Evolutionary conservation across 2,113 vertebrate genomes (phyloP), one percentile per base, ranked within the genome.

Genomic region (Boleophthalmus pectinirostris): DNA sequence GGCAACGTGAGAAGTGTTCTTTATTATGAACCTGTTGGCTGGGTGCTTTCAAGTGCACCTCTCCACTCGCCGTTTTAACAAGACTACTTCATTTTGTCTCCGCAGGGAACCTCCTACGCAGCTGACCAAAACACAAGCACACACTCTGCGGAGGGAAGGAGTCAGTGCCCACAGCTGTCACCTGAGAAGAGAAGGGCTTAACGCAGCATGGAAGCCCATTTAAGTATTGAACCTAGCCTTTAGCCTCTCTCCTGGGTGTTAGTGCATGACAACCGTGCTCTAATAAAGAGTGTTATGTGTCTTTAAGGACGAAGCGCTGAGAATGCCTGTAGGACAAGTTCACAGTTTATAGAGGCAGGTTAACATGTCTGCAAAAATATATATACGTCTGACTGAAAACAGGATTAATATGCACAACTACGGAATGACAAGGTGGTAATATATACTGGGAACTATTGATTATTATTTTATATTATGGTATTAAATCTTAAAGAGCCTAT

Each of bases 101-200:
- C 74, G 70, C 33, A 23, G 75, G 25, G 70, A 78, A 47, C 71
- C 46, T 65, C 68, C 72, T 14, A 77, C 69, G n/a, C 64, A 69
- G 35, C 78, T 82, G 72, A 73, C 82, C 73, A 70, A 77, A 75
- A 58, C 35, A 60, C 72, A 77, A 24, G 12, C 21, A 83, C 68
- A 63, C 69, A 69, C 45, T 46, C 65, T 47, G 65, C 38, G 14
- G n/a, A 49, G 49, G 75, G n/a, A 49, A 56, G 75, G 77, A 8
- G 61, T 21, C 51, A 14, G 29, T 65, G 68, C 66, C 60, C 60
- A 54, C 72, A 74, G 68, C 69, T 67, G 68, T 70, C 74, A 82
- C 74, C 80, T 80, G 69, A 82, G 85, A 74, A 70, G 65, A 70
- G 80, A 68, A 74, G 72, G 68, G 77, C 81, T 86, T 81, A 75